These are phyloP conservation scores for Sturnira hondurensis DNA, from an alignment of 2,113 vertebrate genomes.

Conservation along the genomic window DNA sequence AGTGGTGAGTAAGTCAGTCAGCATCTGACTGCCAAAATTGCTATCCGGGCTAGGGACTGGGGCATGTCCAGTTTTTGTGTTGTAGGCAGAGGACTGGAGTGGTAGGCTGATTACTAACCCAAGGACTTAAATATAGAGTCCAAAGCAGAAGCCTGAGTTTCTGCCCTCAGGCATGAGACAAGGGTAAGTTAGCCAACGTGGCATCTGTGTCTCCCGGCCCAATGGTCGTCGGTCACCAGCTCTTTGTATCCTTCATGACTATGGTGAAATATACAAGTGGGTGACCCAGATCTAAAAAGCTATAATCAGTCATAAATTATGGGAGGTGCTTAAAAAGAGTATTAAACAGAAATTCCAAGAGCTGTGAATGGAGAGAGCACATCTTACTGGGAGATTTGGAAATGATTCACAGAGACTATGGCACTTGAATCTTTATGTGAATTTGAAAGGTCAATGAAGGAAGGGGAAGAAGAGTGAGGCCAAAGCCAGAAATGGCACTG, in stretches of 20 bases:
- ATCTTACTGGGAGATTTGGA: not conserved
- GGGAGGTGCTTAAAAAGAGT: not conserved
- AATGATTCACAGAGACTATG: not conserved
- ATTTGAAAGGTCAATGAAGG: not conserved
- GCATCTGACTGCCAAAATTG: not conserved
- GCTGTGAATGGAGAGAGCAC: not conserved
- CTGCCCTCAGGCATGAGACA: not conserved
- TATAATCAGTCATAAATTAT: not conserved
- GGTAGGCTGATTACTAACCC: not conserved
- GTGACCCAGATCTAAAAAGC: not conserved
- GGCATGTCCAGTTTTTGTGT: not conserved
- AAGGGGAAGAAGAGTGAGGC: not conserved
- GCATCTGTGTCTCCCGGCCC: not conserved
- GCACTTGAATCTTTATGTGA: not conserved
- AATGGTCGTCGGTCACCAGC: not conserved
- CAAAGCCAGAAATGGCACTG: not conserved
- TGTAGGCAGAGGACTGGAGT: not conserved
- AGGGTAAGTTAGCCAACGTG: not conserved
- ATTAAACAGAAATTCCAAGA: not conserved
- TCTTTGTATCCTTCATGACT: not conserved
- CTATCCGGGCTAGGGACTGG: not conserved
- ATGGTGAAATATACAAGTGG: not conserved
- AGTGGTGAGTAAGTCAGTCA: not conserved
- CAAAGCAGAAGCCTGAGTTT: not conserved
- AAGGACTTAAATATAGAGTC: not conserved